Evolutionary conservation across 2,888 invertebrate genomes (phyloP).

Genomic region (Hipparchia semele): DNA sequence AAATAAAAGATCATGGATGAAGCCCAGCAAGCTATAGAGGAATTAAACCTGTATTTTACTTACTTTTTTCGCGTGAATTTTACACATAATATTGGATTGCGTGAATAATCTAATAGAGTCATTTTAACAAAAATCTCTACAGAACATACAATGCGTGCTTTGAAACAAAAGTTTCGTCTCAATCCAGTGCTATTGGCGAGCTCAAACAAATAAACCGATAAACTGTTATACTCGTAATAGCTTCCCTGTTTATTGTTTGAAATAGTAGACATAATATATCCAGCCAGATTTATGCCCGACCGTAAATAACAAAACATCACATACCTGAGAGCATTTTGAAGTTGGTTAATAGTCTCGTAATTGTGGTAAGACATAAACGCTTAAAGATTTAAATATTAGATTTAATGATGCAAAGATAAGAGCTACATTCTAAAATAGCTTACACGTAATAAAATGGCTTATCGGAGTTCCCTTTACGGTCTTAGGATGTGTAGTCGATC

Average conservation of each 20-base stretch:
- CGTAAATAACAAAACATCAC: constrained; percentile 14
- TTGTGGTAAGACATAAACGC: constrained; percentile 11
- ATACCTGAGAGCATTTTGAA: constrained; percentile 15
- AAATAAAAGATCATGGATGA: too few relatives aligned
- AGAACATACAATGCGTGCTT: background rate
- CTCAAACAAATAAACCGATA: background rate
- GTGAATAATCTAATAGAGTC: too few relatives aligned
- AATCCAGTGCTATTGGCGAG: too few relatives aligned
- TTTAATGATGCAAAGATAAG: constrained; percentile 23
- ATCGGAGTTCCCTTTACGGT: constrained; percentile 27
- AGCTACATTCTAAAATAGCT: constrained; percentile 24
- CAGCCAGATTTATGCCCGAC: background rate
- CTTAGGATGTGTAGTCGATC: constrained; percentile 22
- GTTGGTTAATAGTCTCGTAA: constrained; percentile 15
- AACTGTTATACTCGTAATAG: background rate
- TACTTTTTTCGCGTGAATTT: too few relatives aligned
- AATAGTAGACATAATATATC: background rate
- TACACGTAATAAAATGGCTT: constrained; percentile 27
- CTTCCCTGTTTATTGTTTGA: background rate
- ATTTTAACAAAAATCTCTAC: too few relatives aligned
- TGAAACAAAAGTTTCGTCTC: background rate
- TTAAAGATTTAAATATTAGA: constrained; percentile 25
- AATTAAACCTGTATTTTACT: too few relatives aligned
- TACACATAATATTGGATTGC: too few relatives aligned
- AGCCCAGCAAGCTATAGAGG: too few relatives aligned